Evolutionary conservation across 2,113 vertebrate species (phyloP), one percentile per base, ranked within the genome.

Genomic region (Podilymbus podiceps): DNA sequence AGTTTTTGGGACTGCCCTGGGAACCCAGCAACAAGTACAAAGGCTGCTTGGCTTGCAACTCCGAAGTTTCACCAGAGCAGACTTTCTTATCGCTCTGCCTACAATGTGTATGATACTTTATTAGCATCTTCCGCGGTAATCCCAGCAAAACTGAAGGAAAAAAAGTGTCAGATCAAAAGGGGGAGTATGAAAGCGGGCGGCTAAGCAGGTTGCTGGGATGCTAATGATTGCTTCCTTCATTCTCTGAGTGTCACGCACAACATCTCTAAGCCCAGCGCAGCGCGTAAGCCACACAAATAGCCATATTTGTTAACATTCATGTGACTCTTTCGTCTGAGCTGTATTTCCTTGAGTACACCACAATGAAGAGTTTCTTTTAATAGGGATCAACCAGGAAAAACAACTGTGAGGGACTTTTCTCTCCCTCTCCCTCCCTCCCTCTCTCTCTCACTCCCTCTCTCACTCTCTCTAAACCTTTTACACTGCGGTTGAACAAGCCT

Each of bases 401-500:
- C 95, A 95, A 94, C 97, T 96, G 89, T 95, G 96, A 96, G 97
- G 96, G 96, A 97, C 97, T 97, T 97, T 90, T 93, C 94, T 97
- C 85, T 96, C 95, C 81, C 93, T 96, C 92, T 90, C 79, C 77
- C 82, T 78, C 96, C 89, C 92, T 95, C 87, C 62, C 93, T 79
- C 73, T 20, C 98, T 94, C 98, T 94, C 97, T 96, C 98, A 93
- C 97, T 95, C 97, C 90, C 92, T 96, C 97, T 97, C 96, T 91
- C 96, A 96, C 97, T 98, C 97, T 95, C 98, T 98, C 97, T 98
- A 98, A 98, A 98, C 98, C 97, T 99, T 99, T 99, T 99, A 99
- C 98, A 99, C 98, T 98, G 98, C 98, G 98, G 98, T 98, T 98
- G 98, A 99, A 99, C 99, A 99, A 99, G 99, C 99, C 98, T 98